Conservation (phyloP, 2,888 invertebrate genomes). For the Pherbina coryleti region DNA sequence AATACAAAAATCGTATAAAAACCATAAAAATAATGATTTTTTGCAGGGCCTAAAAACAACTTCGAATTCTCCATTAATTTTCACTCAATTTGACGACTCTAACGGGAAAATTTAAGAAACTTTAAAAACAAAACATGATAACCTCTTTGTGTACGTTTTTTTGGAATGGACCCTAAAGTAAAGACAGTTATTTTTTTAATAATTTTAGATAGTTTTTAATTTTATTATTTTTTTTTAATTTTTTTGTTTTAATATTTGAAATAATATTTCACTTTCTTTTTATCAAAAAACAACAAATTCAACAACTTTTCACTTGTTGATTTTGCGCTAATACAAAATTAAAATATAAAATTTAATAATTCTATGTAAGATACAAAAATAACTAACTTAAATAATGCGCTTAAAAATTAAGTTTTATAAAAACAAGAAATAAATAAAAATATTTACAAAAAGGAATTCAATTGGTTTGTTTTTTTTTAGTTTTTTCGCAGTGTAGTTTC, state of each 20-base stretch:
- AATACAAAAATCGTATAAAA: no score
- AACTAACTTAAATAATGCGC: not conserved
- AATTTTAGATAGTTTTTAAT: slow-evolving; percentile 18
- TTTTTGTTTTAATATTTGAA: slow-evolving; percentile 37
- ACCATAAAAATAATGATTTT: no score
- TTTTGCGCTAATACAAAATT: slow-evolving; percentile 2
- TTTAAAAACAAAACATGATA: no score
- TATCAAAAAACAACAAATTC: slow-evolving; percentile 35
- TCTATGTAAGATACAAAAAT: slow-evolving; percentile 14
- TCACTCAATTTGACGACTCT: no score
- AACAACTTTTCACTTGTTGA: slow-evolving; percentile 32
- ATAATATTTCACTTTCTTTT: slow-evolving; percentile 18
- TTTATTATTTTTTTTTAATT: slow-evolving; percentile 26
- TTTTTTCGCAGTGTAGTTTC: not conserved
- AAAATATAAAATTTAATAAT: slow-evolving; percentile 3
- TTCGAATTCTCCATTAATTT: no score
- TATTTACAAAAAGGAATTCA: not conserved
- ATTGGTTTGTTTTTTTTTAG: not conserved
- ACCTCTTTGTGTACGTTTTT: no score
- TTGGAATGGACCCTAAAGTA: no score
- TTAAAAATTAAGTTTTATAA: slow-evolving; percentile 6
- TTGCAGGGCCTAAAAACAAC: no score
- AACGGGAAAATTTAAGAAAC: no score
- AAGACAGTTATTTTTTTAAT: slow-evolving; percentile 13
- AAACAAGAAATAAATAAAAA: slow-evolving; percentile 11